A percentile compares a stretch with the other conserved stretches of the same genome.
Conservation (phyloP, 2,888 invertebrate genomes). For the Ophion slaviceki region DNA sequence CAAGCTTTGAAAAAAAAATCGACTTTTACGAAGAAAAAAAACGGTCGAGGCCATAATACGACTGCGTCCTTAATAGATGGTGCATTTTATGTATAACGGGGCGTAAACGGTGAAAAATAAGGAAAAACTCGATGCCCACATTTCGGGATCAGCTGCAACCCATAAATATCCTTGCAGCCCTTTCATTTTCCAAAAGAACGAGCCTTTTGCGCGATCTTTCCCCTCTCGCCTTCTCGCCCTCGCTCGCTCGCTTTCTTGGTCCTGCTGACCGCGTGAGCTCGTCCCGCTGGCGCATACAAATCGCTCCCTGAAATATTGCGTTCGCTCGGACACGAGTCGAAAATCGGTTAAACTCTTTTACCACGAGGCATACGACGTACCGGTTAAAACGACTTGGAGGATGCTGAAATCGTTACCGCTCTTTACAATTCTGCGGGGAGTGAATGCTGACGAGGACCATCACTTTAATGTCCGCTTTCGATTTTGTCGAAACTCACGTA, state of each 20-base stretch:
- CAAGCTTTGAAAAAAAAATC: neutral
- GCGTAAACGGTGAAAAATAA: conserved; percentile 56
- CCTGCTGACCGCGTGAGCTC: conserved; percentile 47
- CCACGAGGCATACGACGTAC: conserved; percentile 10
- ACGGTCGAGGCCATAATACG: neutral
- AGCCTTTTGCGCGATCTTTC: conserved; percentile 62
- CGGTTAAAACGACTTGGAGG: conserved; percentile 22
- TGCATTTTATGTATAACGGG: conserved; percentile 41
- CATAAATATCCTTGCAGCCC: conserved; percentile 74
- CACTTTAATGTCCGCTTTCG: too few relatives aligned
- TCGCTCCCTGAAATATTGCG: conserved; percentile 55
- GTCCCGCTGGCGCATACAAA: conserved; percentile 44
- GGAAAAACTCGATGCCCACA: conserved; percentile 51
- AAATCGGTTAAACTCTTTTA: conserved; percentile 62
- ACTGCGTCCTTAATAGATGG: conserved; percentile 33
- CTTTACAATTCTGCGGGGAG: neutral
- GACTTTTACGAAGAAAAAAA: neutral
- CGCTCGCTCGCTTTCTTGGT: conserved; percentile 33
- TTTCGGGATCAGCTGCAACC: conserved; percentile 74
- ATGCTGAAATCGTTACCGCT: conserved; percentile 54
- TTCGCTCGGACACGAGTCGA: conserved; percentile 37
- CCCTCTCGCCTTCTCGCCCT: neutral
- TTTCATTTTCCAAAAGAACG: conserved; percentile 64
- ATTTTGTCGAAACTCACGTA: too few relatives aligned
- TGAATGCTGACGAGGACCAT: too few relatives aligned